phyloP scores from a whole-genome alignment of 2,797 vertebrate species.

The Buceros bicornis region DNA sequence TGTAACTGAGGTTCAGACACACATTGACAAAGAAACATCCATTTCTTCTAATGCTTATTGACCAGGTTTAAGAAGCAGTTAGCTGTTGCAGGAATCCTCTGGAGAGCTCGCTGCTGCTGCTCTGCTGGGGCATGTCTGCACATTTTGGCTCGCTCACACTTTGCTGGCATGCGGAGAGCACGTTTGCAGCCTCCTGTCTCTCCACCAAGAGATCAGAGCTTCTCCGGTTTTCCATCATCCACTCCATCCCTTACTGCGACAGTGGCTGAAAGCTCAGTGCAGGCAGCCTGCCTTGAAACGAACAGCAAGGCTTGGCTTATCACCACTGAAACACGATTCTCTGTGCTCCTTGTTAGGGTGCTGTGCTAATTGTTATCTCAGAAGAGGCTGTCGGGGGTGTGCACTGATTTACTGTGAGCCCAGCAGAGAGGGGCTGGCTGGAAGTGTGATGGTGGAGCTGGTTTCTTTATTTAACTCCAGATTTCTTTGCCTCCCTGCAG shows the following conservation, averaged over 20 bases:
- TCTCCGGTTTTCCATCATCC: not conserved
- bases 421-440: not conserved
- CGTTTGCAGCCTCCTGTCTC: not conserved
- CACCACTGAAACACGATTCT: rapidly evolving
- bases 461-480: slow-evolving; percentile 27
- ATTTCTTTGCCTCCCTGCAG: slow-evolving; percentile 18
- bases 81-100: slow-evolving; percentile 3
- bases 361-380: not conserved
- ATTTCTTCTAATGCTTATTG: slow-evolving; percentile 41
- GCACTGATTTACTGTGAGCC: rapidly evolving
- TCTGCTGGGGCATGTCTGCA: not conserved
- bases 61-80: not conserved
- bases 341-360: not conserved
- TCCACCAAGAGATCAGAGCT: not conserved
- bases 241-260: rapidly evolving
- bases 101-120: not conserved
- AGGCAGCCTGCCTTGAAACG: not conserved
- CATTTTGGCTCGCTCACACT: rapidly evolving
- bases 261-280: not conserved
- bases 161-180: rapidly evolving
- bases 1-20: not conserved
- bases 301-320: not conserved
- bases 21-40: not conserved
- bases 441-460: not conserved
- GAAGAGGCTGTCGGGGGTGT: not conserved